A percentile compares a stretch with the other conserved stretches of the same genome.
Evolutionary conservation across 2,113 vertebrate species (phyloP).

Genomic region (Malurus cyaneus): DNA sequence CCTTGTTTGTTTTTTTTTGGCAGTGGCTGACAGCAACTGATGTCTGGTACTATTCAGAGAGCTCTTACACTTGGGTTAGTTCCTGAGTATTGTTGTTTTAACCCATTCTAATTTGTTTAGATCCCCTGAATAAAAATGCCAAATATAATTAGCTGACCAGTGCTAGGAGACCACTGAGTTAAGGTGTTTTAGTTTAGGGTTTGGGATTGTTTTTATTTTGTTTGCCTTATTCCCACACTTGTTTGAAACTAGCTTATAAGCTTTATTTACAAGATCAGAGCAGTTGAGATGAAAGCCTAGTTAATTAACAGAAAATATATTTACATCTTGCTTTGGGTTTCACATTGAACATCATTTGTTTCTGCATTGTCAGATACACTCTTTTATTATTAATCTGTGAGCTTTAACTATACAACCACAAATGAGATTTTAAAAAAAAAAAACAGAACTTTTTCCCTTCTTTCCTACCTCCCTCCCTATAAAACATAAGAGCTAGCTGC

Average conservation of each 20-base stretch:
- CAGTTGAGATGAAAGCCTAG: conserved; percentile 55
- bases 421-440: not conserved
- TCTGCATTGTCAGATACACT: not conserved
- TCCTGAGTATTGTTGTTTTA: conserved; percentile 74
- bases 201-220: not conserved
- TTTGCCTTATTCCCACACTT: conserved; percentile 11
- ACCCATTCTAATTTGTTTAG: conserved; percentile 78
- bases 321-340: conserved; percentile 45
- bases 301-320: conserved; percentile 66
- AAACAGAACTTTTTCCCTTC: not conserved
- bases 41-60: conserved; percentile 68
- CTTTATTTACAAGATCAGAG: conserved; percentile 61
- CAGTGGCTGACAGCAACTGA: conserved; percentile 19
- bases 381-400: conserved; percentile 13
- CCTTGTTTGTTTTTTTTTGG: conserved; percentile 51
- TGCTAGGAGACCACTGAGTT: not conserved
- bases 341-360: conserved; percentile 17
- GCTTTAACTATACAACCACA: not conserved
- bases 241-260: conserved; percentile 39
- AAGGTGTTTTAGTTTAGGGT: not conserved
- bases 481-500: not conserved
- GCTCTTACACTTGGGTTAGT: conserved; percentile 36
- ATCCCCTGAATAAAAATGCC: conserved; percentile 65
- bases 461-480: not conserved
- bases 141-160: conserved; percentile 65